Evolutionary conservation across 2,888 invertebrate species (phyloP), one percentile per base, ranked within the genome.

Genomic region (Cosmopolites sordidus): DNA sequence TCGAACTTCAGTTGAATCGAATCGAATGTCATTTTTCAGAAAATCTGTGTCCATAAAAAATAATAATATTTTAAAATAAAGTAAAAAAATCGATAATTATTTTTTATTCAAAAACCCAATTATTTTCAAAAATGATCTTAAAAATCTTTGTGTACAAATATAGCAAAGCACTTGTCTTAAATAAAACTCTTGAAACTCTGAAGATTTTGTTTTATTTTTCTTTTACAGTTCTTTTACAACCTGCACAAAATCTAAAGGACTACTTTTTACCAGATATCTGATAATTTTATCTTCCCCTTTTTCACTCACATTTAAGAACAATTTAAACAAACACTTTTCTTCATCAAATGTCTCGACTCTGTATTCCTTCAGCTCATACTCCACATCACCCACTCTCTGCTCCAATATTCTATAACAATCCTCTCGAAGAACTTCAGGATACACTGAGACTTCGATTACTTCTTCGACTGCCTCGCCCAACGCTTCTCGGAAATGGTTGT

Each of bases 351-450:
- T 38, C 14, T 39, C 45, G 11, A 33, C 33, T 14, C 14, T 30
- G 22, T 43, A 52, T 11, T 49, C 16, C 18, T 41, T 37, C 22
- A 54, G n/a, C 14, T 54, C 42, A 33, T 45, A 54, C 17, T 44
- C 43, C 2, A 9, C 12, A 8, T 16, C 9, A n/a, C 56, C 58
- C 1, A 62, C 15, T 49, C 60, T 61, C 16, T 60, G 60, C 44
- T 57, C 57, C n/a, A 63, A 46, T 15, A 65, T 59, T 39, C 56
- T 44, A 38, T 62, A 62, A 51, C 63, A 62, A 54, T 65, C 64
- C 56, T 65, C 63, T 15, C 58, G 18, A 15, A 58, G 51, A 16
- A 64, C 42, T n/a, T 51, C 49, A 0, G 58, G 58, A 46, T 51
- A 48, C 11, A 51, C 22, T 12, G 50, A 33, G 11, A 18, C 40